phyloP scores from a whole-genome alignment of 2,888 invertebrate species.

The Buathra laborator region DNA sequence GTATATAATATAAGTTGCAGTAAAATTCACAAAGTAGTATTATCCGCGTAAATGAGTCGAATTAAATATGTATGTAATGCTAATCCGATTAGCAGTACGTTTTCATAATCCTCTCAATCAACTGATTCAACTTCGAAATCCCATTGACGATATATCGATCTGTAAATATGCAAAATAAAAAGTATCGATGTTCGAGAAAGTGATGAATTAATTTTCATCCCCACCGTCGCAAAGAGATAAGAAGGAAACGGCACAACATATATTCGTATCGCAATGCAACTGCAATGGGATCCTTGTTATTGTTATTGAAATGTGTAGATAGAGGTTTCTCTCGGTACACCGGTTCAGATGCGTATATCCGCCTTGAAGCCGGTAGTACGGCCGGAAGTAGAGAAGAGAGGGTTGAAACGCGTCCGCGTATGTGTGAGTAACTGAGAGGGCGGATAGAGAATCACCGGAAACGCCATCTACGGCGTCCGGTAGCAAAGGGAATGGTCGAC shows the following conservation, averaged over 20 bases:
- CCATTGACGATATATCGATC: too few relatives aligned
- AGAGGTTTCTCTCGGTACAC: slow-evolving; percentile 53
- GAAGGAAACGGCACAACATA: slow-evolving; percentile 6
- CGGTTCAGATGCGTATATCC: slow-evolving; percentile 59
- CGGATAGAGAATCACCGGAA: slow-evolving; percentile 68
- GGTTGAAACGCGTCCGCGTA: slow-evolving; percentile 32
- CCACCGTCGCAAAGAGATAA: background rate
- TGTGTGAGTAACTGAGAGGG: slow-evolving; percentile 46
- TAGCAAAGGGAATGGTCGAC: slow-evolving; percentile 74
- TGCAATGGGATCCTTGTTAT: slow-evolving; percentile 72
- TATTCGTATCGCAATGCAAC: slow-evolving; percentile 33
- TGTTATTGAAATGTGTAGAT: slow-evolving; percentile 78
- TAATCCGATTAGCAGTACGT: too few relatives aligned
- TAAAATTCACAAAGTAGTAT: too few relatives aligned
- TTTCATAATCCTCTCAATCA: too few relatives aligned
- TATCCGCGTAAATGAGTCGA: too few relatives aligned
- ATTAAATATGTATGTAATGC: too few relatives aligned
- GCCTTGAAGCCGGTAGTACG: slow-evolving; percentile 62
- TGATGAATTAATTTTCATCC: too few relatives aligned
- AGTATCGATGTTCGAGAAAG: too few relatives aligned
- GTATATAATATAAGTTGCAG: too few relatives aligned
- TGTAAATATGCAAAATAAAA: too few relatives aligned
- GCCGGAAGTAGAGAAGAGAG: slow-evolving; percentile 32
- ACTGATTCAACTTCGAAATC: too few relatives aligned
- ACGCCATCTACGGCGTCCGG: slow-evolving; percentile 76